Conservation (phyloP, 2,797 vertebrate genomes). For the Natrix natrix region DNA sequence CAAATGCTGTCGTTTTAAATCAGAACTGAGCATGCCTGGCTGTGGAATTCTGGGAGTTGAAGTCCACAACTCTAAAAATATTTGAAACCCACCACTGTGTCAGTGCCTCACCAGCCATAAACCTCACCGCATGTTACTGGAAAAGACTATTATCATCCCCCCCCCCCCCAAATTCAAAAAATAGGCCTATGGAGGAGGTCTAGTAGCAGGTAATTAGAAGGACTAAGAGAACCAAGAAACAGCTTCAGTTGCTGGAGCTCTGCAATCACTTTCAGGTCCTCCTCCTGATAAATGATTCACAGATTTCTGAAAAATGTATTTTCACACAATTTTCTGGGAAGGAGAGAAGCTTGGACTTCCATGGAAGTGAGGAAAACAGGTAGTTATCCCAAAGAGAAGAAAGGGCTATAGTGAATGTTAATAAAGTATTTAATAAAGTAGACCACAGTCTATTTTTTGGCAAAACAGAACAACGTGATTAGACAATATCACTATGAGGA, state of each 20-base stretch:
- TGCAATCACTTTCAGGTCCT: neutral
- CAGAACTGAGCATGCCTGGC: too few relatives aligned
- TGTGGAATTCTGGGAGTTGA: too few relatives aligned
- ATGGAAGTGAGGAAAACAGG: neutral
- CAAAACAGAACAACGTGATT: too few relatives aligned
- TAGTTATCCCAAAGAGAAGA: neutral
- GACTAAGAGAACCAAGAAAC: neutral
- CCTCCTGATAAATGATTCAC: neutral
- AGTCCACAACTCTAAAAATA: too few relatives aligned
- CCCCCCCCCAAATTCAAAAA: neutral
- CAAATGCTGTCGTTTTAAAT: too few relatives aligned
- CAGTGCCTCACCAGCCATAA: too few relatives aligned
- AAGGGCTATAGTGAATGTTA: neutral
- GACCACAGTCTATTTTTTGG: too few relatives aligned
- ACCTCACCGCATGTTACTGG: neutral
- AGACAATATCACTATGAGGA: too few relatives aligned
- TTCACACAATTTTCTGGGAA: neutral
- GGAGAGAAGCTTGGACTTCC: neutral
- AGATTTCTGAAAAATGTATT: neutral
- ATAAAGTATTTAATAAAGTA: too few relatives aligned
- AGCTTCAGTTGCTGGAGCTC: neutral
- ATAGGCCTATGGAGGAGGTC: neutral
- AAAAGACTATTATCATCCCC: neutral
- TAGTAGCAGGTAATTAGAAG: neutral
- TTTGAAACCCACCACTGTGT: too few relatives aligned